Conservation (phyloP, 2,113 vertebrate genomes). For the Eleginops maclovinus region DNA sequence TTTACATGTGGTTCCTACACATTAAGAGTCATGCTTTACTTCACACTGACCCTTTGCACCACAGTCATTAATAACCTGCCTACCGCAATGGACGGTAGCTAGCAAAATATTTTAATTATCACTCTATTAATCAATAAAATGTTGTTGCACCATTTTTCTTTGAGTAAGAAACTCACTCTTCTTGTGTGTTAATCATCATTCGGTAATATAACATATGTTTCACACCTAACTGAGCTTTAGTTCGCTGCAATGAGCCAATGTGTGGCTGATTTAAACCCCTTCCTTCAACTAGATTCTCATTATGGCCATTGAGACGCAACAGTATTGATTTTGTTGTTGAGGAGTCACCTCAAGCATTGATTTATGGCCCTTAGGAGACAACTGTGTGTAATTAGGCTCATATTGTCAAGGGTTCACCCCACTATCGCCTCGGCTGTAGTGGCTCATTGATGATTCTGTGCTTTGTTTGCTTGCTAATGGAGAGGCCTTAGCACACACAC, state of each 20-base stretch:
- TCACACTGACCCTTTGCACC: conserved; percentile 17
- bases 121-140: conserved; percentile 32
- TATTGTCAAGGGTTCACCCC: conserved; percentile 42
- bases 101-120: conserved; percentile 37
- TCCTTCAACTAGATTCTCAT: conserved; percentile 46
- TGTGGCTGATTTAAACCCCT: conserved; percentile 34
- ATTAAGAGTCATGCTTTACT: conserved; percentile 20
- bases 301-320: conserved; percentile 53
- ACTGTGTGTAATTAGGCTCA: conserved; percentile 65
- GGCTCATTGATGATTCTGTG: conserved; percentile 24
- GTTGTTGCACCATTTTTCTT: background rate
- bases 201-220: conserved; percentile 35
- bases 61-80: conserved; percentile 57
- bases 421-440: conserved; percentile 4
- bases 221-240: conserved; percentile 19
- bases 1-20: conserved; percentile 55
- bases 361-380: conserved; percentile 59
- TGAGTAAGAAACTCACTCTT: background rate
- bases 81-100: conserved; percentile 30
- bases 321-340: conserved; percentile 67
- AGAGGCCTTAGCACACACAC: conserved; percentile 29
- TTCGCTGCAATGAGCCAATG: background rate
- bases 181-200: conserved; percentile 6
- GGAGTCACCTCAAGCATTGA: conserved; percentile 63
- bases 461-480: conserved; percentile 47